Base-by-base conservation (phyloP, 2,113 vertebrate genomes). In the Chunga burmeisteri region DNA sequence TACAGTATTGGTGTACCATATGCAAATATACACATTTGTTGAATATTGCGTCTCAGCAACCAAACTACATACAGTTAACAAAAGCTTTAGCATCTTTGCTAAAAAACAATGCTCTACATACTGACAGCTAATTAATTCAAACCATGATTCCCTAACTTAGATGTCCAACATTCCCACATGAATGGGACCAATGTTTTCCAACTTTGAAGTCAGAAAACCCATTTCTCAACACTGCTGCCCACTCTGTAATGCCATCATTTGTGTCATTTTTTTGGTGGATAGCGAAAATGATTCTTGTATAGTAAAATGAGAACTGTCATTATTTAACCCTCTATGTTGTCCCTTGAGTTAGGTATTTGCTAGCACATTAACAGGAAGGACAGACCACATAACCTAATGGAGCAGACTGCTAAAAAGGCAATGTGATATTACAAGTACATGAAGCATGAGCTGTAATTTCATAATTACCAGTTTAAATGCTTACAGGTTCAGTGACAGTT, bases 61-160 rank as follows among this genome's bases (percentile, higher is more conserved):
- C n/a, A 90, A 67, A 74, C 5, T 36, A 78, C 25, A 70, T 6
- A 52, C 13, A 56, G 49, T 44, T 40, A 84, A 61, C 30, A 65
- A 11, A 52, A 95, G 53, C 46, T 29, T 78, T 65, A 74, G 30
- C 19, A 74, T 25, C 46, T 68, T 9, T 61, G 14, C 63, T 85
- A 23, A 71, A 85, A 67, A 81, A 9, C 0, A 0, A 13, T 15
- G 20, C 47, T 42, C 50, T 46, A 13, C 2, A 0, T 36, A 73
- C 46, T n/a, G 10, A 73, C 9, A 7, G 29, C 7, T 30, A 52
- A 38, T 40, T 26, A 78, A 42, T n/a, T 77, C 32, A 87, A 92
- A 81, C 19, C 27, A 11, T 2, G 9, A 70, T 13, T 70, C 59
- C 30, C 29, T 3, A 1, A n/a, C 18, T 40, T 3, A 1, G 27